These are phyloP conservation scores for Gadopsis bispinosus DNA, from an alignment of 2,797 vertebrate species.

Conservation along the genomic window DNA sequence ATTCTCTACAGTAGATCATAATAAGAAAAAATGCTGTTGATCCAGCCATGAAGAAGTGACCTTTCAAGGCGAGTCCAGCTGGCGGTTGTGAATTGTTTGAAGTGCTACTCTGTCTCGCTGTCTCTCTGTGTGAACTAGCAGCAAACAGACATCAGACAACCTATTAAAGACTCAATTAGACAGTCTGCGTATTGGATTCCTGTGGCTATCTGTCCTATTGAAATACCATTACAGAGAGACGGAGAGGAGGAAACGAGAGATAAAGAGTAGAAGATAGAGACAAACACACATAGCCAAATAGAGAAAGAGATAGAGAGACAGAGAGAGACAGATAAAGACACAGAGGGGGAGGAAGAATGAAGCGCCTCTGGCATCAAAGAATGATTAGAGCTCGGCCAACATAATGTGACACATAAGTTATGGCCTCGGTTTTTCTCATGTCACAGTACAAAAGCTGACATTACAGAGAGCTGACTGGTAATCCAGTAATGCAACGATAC, in stretches of 20 bases:
- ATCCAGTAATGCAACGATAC: constrained; percentile 61
- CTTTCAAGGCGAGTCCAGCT: constrained; percentile 63
- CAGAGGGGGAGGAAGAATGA: constrained; percentile 54
- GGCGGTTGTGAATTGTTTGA: constrained; percentile 51
- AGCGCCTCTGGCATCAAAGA: constrained; percentile 67
- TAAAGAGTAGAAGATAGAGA: constrained; percentile 66
- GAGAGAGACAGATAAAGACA: constrained; percentile 53
- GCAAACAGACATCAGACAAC: constrained; percentile 72
- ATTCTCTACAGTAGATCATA: constrained; percentile 1
- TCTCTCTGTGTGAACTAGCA: constrained; percentile 70
- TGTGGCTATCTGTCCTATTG: constrained; percentile 77
- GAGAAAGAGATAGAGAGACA: constrained; percentile 33
- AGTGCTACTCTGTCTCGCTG: constrained; percentile 49
- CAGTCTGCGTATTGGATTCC: constrained; percentile 73
- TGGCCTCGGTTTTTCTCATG: constrained; percentile 54
- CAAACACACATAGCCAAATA: constrained; percentile 45
- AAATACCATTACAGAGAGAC: constrained; percentile 73
- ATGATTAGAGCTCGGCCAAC: constrained; percentile 71
- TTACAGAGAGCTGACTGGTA: constrained; percentile 63
- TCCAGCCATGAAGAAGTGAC: constrained; percentile 50
- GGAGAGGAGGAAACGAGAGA: constrained; percentile 61
- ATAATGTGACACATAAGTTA: constrained; percentile 72
- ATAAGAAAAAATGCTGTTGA: constrained; percentile 29
- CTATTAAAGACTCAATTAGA: constrained; percentile 82
- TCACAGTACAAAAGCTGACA: constrained; percentile 58